phyloP scores from a whole-genome alignment of 1,140 invertebrate genomes.

The Drosophila pectinifera region DNA sequence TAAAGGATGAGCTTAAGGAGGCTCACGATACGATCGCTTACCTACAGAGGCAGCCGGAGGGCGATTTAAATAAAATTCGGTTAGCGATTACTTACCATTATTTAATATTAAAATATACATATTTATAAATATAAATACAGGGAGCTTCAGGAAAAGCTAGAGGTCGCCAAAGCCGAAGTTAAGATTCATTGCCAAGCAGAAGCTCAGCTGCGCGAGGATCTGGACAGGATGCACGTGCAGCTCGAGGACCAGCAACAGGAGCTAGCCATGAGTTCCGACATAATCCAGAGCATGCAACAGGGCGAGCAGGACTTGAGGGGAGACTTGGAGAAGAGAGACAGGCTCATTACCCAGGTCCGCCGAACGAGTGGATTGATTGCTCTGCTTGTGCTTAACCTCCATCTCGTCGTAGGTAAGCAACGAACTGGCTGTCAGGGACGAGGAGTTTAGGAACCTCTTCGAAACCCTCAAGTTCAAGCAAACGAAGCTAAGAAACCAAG shows the following conservation, averaged over 20 bases:
- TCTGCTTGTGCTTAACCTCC: not conserved
- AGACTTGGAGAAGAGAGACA: not conserved
- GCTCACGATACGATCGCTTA: not conserved
- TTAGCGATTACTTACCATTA: not conserved
- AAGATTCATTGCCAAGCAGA: not conserved
- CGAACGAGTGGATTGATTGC: too few relatives aligned
- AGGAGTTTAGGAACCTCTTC: conserved; percentile 1
- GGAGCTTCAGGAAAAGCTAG: not conserved
- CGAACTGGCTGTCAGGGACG: not conserved
- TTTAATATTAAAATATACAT: not conserved
- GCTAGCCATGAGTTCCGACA: not conserved
- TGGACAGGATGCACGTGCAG: not conserved
- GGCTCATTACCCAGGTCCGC: not conserved
- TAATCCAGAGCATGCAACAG: not conserved
- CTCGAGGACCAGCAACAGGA: not conserved
- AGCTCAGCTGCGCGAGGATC: not conserved
- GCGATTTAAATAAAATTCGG: not conserved
- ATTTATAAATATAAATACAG: not conserved
- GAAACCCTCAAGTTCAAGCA: not conserved
- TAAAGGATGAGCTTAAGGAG: not conserved
- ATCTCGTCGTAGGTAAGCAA: not conserved
- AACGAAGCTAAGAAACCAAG: not conserved
- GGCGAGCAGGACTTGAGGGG: not conserved
- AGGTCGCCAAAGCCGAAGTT: not conserved
- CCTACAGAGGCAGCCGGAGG: not conserved